Evolutionary conservation across 1,140 invertebrate species (phyloP).

Genomic region (Drosophila watanabei): DNA sequence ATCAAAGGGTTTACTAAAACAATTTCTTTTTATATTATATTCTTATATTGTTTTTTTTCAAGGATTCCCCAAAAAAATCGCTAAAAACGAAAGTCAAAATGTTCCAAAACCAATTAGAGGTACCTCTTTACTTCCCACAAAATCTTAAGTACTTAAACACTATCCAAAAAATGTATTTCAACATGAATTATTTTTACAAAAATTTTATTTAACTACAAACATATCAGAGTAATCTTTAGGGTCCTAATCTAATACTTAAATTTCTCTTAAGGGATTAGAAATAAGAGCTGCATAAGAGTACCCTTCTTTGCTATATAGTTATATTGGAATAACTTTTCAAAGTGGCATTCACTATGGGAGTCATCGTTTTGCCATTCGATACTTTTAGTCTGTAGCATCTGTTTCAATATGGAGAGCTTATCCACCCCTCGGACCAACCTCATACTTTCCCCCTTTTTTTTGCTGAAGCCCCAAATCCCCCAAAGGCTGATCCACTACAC

Average conservation of each 20-base stretch:
- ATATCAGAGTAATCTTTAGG: too few species aligned
- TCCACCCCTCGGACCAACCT: neutral
- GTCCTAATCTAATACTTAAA: neutral
- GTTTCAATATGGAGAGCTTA: constrained; percentile 55
- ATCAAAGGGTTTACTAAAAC: too few species aligned
- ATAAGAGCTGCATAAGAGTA: neutral
- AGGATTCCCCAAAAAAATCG: too few species aligned
- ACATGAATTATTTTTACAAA: too few species aligned
- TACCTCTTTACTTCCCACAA: too few species aligned
- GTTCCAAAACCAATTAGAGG: too few species aligned
- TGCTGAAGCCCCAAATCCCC: neutral
- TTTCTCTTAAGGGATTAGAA: neutral
- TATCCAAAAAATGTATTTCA: too few species aligned
- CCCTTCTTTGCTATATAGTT: neutral
- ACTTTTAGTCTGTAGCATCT: constrained; percentile 46
- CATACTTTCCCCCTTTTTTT: neutral
- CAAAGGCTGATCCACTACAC: constrained; percentile 7
- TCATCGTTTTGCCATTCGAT: constrained; percentile 9
- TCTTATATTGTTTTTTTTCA: too few species aligned
- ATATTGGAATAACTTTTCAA: neutral
- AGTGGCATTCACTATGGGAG: constrained; percentile 1
- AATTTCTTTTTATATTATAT: too few species aligned
- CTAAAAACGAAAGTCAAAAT: too few species aligned
- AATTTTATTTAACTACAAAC: too few species aligned
- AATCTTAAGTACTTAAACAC: too few species aligned